phyloP scores from a whole-genome alignment of 1,140 invertebrate species.

The Saxidomus purpurata region DNA sequence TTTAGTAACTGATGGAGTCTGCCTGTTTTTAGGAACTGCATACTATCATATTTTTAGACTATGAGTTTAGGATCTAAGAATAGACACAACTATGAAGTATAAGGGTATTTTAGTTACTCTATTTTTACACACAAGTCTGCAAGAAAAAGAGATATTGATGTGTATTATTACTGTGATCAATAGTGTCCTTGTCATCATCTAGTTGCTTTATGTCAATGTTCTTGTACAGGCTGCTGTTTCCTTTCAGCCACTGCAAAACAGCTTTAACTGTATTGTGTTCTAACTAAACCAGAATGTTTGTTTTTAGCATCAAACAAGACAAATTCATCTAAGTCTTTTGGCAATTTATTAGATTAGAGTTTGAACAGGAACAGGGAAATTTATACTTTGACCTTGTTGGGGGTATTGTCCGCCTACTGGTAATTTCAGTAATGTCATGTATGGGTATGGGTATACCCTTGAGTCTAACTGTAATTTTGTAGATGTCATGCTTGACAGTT shows the following conservation, averaged over 20 bases:
- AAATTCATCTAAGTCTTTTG: not conserved
- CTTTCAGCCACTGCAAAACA: constrained; percentile 2
- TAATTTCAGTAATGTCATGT: not conserved
- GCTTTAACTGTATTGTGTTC: not conserved
- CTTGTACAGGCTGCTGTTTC: not conserved
- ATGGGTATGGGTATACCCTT: not conserved
- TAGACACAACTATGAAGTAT: too few species aligned
- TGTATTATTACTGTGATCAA: not conserved
- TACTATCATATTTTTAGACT: too few species aligned
- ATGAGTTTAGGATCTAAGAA: too few species aligned
- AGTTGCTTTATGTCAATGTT: not conserved
- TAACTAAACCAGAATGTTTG: not conserved
- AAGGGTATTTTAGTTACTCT: too few species aligned
- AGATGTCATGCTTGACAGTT: too few species aligned
- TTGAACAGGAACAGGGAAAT: not conserved
- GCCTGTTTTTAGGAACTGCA: too few species aligned
- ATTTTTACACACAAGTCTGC: too few species aligned
- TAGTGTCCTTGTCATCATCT: not conserved
- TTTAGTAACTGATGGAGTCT: too few species aligned
- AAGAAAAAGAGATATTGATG: too few species aligned
- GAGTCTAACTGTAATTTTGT: not conserved
- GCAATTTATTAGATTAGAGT: not conserved
- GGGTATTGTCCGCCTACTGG: constrained; percentile 7
- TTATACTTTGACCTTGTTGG: not conserved
- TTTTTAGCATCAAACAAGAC: not conserved